Conservation (phyloP, 1,140 invertebrate genomes). For the Drosophila kohkoa region DNA sequence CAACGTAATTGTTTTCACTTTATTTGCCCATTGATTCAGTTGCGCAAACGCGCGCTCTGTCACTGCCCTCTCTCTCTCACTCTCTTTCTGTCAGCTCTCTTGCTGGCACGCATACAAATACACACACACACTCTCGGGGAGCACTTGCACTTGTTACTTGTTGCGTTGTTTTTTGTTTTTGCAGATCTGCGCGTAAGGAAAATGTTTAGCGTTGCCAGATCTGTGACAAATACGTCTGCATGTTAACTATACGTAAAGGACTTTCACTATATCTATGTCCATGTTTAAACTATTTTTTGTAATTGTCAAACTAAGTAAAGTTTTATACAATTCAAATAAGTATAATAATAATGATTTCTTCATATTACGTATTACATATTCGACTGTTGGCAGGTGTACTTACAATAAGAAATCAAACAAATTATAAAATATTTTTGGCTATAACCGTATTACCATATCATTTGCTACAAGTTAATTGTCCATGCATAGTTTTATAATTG, state of each 20-base stretch:
- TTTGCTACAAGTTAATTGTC: conserved; percentile 12
- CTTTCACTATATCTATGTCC: no score
- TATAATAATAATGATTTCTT: neutral
- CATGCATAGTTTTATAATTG: conserved; percentile 21
- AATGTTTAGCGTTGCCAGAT: conserved; percentile 17
- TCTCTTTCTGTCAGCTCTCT: conserved; percentile 12
- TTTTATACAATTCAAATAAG: neutral
- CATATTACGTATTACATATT: no score
- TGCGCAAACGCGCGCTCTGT: conserved; percentile 47
- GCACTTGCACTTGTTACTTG: conserved; percentile 34
- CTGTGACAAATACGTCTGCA: neutral
- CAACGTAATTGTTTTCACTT: conserved; percentile 32
- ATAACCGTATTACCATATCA: neutral
- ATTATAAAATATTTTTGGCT: neutral
- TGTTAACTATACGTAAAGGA: no score
- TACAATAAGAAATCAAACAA: neutral
- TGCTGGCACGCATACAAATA: neutral
- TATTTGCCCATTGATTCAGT: conserved; percentile 43
- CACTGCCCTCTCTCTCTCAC: conserved; percentile 1
- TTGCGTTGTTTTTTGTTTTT: conserved; percentile 21
- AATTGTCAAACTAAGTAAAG: no score
- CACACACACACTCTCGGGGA: neutral
- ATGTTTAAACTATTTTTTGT: neutral
- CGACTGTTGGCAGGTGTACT: no score
- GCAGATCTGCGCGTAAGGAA: conserved; percentile 28